Evolutionary conservation across 2,797 vertebrate species (phyloP), one percentile per base, ranked within the genome.

Genomic region (Brachymystax lenok): DNA sequence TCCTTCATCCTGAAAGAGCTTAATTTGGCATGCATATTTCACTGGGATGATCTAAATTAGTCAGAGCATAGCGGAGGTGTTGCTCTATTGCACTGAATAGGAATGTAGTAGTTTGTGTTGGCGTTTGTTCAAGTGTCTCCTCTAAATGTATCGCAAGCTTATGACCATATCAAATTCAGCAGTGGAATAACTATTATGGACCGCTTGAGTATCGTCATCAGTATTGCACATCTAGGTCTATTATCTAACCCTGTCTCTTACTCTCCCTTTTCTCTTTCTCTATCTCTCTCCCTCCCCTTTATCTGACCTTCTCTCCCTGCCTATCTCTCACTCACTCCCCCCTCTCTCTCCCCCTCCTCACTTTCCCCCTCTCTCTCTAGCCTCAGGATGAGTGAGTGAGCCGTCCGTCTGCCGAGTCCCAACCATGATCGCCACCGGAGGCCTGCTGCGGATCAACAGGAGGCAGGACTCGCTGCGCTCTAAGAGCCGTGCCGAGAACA

Each of bases 341-440:
- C 6, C 40, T 6, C 69, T 54, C 46, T 24, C 46, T 52, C 2
- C 33, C 64, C 4, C 13, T 8, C 8, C 50, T 52, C 33, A 13
- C 17, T 17, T 2, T 74, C 6, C 69, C 13, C 30, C 64, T 73
- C 3, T 74, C 6, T 69, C 7, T n/a, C 71, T 61, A 10, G 8
- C 54, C 1, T 69, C 76, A 91, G 90, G 86, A 85, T 83, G 85
- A 87, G 74, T 86, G 83, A 86, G 74, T 81, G 77, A 79, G 70
- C 81, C 77, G 79, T 72, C 27, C 52, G 61, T 56, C 73, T 69
- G 83, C 52, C 24, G 7, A 30, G 83, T 28, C 14, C 24, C 28
- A 72, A 93, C 91, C 91, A 99, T 99, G 97, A 99, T 99, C 3
- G 97, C 97, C 76, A 99, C 97, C 59, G 97, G 97, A 12, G 97